Evolutionary conservation across 2,797 vertebrate genomes (phyloP).

Genomic region (Busarellus nigricollis): DNA sequence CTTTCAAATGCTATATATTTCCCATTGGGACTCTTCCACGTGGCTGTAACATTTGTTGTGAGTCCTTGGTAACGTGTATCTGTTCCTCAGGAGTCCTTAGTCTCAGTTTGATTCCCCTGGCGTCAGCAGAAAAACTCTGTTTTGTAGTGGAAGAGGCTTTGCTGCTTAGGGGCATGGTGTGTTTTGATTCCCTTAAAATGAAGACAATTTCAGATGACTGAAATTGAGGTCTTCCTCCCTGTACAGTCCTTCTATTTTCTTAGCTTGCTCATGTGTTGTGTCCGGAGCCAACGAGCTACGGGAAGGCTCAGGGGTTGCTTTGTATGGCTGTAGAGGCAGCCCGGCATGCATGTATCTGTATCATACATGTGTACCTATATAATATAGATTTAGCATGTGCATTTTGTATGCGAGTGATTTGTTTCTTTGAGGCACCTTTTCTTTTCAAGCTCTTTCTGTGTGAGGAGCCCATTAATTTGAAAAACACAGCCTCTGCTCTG

Average conservation of each 20-base stretch:
- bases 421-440: background rate
- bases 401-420: background rate
- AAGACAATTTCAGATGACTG: background rate
- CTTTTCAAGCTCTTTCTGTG: background rate
- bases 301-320: background rate
- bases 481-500: background rate
- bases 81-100: background rate
- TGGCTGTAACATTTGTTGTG: background rate
- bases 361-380: background rate
- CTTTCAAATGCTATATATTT: background rate
- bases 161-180: background rate
- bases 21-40: background rate
- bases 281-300: rapidly evolving
- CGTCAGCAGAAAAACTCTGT: background rate
- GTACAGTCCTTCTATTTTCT: background rate
- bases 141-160: background rate
- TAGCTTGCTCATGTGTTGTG: rapidly evolving
- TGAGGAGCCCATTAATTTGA: background rate
- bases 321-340: background rate
- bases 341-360: background rate
- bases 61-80: background rate
- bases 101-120: background rate
- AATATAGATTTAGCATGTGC: background rate
- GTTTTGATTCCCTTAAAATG: background rate
- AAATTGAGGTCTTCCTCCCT: background rate